A percentile compares a stretch with the other conserved stretches of the same genome.
Evolutionary conservation across 2,797 vertebrate genomes (phyloP).

Genomic region (Aratinga solstitialis): DNA sequence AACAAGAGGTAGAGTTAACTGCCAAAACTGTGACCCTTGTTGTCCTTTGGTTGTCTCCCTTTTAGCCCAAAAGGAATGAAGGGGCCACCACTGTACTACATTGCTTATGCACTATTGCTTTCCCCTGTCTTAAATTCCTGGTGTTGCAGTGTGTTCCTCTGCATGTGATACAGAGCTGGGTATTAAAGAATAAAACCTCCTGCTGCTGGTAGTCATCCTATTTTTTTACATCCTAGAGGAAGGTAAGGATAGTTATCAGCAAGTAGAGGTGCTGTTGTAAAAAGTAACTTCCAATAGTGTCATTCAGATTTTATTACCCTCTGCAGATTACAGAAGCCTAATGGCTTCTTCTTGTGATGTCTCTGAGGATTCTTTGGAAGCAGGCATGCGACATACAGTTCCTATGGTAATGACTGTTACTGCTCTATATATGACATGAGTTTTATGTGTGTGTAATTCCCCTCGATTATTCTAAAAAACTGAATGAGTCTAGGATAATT

Average conservation of each 20-base stretch:
- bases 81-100: neutral
- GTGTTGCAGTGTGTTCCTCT: neutral
- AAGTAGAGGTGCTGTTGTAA: neutral
- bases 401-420: conserved; percentile 30
- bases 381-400: neutral
- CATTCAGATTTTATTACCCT: conserved; percentile 13
- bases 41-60: neutral
- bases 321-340: neutral
- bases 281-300: neutral
- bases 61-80: neutral
- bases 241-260: neutral
- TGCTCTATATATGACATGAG: neutral
- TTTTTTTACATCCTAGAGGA: neutral
- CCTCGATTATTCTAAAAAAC: conserved; percentile 32
- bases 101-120: neutral
- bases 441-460: conserved; percentile 34
- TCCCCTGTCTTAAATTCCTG: neutral
- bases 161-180: neutral
- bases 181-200: neutral
- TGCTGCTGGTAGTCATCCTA: neutral
- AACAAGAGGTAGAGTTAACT: neutral
- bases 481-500: conserved; percentile 50
- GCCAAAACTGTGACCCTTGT: neutral
- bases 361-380: conserved; percentile 16
- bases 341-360: neutral